These are phyloP conservation scores for Lycaon pictus DNA, from an alignment of 2,113 vertebrate genomes.

Conservation along the genomic window DNA sequence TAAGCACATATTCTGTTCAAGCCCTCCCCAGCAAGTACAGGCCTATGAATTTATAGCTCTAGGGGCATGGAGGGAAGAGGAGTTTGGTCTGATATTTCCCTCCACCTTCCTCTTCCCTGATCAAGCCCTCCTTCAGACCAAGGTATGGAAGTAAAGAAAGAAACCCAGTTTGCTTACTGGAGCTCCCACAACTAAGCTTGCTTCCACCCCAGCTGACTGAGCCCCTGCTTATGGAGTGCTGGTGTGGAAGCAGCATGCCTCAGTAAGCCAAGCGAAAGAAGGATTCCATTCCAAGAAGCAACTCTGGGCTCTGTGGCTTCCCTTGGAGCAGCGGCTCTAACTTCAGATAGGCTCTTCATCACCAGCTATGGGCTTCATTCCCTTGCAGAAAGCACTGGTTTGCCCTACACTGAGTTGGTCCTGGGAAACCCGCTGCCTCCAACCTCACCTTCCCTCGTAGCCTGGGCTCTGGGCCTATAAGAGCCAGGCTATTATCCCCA, in stretches of 20 bases:
- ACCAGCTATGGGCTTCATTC: neutral
- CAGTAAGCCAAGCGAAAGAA: neutral
- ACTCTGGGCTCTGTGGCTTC: neutral
- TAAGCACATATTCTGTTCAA: neutral
- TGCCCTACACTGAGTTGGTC: neutral
- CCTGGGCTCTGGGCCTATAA: neutral
- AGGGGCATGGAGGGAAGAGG: no score
- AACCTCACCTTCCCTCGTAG: neutral
- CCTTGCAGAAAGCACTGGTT: neutral
- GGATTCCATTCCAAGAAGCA: neutral
- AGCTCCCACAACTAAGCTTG: neutral
- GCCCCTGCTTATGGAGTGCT: neutral
- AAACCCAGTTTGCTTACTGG: neutral
- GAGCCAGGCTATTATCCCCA: no score
- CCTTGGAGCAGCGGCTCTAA: neutral
- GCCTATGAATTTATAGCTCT: neutral
- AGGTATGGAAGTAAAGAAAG: neutral
- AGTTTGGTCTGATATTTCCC: neutral
- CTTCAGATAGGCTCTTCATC: neutral
- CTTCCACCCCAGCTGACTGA: no score
- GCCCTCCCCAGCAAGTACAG: neutral
- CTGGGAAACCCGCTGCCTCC: neutral
- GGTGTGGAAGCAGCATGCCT: neutral
- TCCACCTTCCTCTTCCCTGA: neutral
- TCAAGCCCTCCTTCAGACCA: neutral